phyloP scores from a whole-genome alignment of 1,140 invertebrate genomes.

The Dendroctonus ponderosae region DNA sequence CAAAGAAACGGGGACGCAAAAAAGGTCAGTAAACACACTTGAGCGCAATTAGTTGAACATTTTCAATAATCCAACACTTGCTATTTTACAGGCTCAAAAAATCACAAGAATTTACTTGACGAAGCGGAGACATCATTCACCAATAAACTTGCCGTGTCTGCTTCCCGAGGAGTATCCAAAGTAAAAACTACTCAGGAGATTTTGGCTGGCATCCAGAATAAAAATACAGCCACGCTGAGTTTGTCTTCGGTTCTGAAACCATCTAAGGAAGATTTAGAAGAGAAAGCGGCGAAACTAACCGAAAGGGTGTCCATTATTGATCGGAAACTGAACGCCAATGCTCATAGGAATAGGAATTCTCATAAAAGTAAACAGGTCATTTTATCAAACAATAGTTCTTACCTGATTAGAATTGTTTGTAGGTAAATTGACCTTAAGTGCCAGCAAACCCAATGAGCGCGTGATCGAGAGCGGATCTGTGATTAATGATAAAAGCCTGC shows the following conservation, averaged over 20 bases:
- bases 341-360: slow-evolving; percentile 45
- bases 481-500: slow-evolving; percentile 42
- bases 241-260: slow-evolving; percentile 18
- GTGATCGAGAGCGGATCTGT: slow-evolving; percentile 45
- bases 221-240: slow-evolving; percentile 48
- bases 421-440: slow-evolving; percentile 25
- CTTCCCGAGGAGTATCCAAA: slow-evolving; percentile 65
- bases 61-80: background rate
- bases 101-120: slow-evolving; percentile 54
- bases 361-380: slow-evolving; percentile 36
- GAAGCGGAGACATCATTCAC: slow-evolving; percentile 59
- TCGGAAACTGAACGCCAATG: slow-evolving; percentile 47
- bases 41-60: too few species aligned
- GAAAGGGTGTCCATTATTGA: slow-evolving; percentile 50
- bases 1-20: slow-evolving; percentile 67
- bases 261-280: slow-evolving; percentile 46
- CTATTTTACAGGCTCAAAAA: slow-evolving; percentile 56
- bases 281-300: slow-evolving; percentile 49
- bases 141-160: slow-evolving; percentile 63
- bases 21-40: slow-evolving; percentile 50
- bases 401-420: slow-evolving; percentile 4
- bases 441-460: slow-evolving; percentile 33
- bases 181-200: slow-evolving; percentile 84
- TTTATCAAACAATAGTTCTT: background rate
- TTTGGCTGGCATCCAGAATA: slow-evolving; percentile 72